Evolutionary conservation across 2,888 invertebrate genomes (phyloP).

Genomic region (Rhagophthalmus giganteus): DNA sequence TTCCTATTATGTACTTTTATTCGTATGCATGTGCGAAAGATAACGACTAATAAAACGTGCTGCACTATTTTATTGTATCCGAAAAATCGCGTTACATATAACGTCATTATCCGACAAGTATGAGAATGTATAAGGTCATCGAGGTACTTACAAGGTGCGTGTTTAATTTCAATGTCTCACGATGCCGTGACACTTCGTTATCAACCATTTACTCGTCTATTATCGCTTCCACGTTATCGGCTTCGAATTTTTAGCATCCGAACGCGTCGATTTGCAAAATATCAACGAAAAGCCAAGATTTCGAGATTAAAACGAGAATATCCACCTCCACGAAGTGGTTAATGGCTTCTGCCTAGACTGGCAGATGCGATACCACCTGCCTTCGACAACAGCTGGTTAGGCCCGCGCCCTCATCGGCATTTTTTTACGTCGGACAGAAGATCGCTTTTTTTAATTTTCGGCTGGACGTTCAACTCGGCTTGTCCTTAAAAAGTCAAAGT

Average conservation of each 20-base stretch:
- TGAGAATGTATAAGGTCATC: no score
- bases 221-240: slow-evolving; percentile 6
- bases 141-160: not conserved
- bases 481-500: slow-evolving; percentile 18
- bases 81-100: no score
- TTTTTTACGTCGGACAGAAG: slow-evolving; percentile 27
- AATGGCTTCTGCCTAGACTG: slow-evolving; percentile 29
- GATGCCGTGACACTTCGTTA: slow-evolving; percentile 12
- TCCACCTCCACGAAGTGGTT: slow-evolving; percentile 23
- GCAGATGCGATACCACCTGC: slow-evolving; percentile 47
- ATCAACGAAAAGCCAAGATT: slow-evolving; percentile 5
- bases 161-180: slow-evolving; percentile 5
- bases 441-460: slow-evolving; percentile 20
- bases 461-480: slow-evolving; percentile 23
- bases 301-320: slow-evolving; percentile 16
- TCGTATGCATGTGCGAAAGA: no score
- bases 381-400: slow-evolving; percentile 44
- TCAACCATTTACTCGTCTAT: slow-evolving; percentile 2
- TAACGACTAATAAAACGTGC: no score
- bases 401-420: slow-evolving; percentile 39
- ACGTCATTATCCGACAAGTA: no score
- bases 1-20: no score
- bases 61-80: no score
- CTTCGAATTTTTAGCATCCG: not conserved
- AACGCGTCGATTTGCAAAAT: not conserved